Conservation (phyloP, 2,888 invertebrate species). For the Unio pictorum region DNA sequence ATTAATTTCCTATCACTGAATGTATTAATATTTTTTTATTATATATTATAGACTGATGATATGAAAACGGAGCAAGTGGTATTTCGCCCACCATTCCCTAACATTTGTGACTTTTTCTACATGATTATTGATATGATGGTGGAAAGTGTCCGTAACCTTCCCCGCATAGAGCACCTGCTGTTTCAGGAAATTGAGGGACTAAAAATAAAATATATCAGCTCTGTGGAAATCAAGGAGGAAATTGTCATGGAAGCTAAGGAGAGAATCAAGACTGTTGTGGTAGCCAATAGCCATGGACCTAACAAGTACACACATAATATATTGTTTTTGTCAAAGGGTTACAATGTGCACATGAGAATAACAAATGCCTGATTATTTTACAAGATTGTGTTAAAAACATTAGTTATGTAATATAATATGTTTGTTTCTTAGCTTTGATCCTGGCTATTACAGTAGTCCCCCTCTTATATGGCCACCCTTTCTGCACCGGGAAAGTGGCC, state of each 20-base stretch:
- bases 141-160: conserved; percentile 57
- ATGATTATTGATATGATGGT: conserved; percentile 67
- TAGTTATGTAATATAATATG: no score
- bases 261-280: conserved; percentile 55
- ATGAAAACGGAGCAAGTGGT: conserved; percentile 44
- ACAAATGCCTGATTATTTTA: no score
- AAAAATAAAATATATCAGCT: conserved; percentile 45
- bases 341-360: no score
- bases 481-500: no score
- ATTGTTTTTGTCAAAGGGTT: no score
- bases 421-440: no score
- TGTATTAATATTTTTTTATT: not conserved
- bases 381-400: no score
- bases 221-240: conserved; percentile 60
- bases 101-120: conserved; percentile 57
- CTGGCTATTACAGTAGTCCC: no score
- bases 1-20: no score
- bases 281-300: conserved; percentile 66
- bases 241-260: conserved; percentile 57
- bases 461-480: no score
- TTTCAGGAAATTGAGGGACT: conserved; percentile 63
- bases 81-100: conserved; percentile 59
- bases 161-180: conserved; percentile 62
- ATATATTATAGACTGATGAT: conserved; percentile 58
- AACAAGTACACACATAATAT: conserved; percentile 47